Base-by-base conservation (phyloP, 2,113 vertebrate species). In the Formicarius rufipectus region DNA sequence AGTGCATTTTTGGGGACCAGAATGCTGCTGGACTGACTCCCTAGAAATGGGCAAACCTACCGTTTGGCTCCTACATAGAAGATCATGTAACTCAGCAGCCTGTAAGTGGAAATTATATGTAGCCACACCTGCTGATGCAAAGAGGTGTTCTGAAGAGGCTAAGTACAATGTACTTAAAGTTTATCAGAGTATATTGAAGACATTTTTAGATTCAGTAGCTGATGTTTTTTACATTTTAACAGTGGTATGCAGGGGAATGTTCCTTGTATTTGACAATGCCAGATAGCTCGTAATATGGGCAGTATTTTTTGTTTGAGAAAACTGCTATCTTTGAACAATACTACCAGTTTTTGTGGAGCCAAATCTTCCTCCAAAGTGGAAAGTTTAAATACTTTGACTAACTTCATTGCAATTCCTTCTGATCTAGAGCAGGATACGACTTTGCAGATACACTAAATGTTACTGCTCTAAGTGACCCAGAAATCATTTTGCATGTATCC, bases 141-240 rank as follows among this genome's bases (percentile, higher is more conserved):
- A 91, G 80, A 89, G 89, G 93, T 84, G 84, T 91, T 87, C 67
- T 67, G 91, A 94, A 90, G 78, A 62, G 93, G 90, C 55, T 93
- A 58, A 95, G 96, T 96, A 95, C 90, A 87, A 49, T 84, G 81
- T 95, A 90, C 94, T 89, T 91, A 14, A 83, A 93, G 71, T 94
- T 96, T 95, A 53, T 69, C 25, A 10, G 45, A 96, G 42, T 71
- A 42, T 69, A 67, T 89, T 97, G 76, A 93, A 91, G 78, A 86
- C 45, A 89, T 53, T 96, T 95, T 77, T 95, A 5, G 89, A 60
- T 95, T 94, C 87, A 84, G 81, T 55, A 89, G 42, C 79, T 88
- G 68, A 78, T 73, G 71, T 95, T 95, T 90, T 95, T 68, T 94
- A 90, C 73, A 5, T 89, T 84, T 91, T 89, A 78, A 91, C 58